These are phyloP conservation scores for Pseudochirops cupreus DNA, from an alignment of 2,797 vertebrate genomes.

Conservation along the genomic window DNA sequence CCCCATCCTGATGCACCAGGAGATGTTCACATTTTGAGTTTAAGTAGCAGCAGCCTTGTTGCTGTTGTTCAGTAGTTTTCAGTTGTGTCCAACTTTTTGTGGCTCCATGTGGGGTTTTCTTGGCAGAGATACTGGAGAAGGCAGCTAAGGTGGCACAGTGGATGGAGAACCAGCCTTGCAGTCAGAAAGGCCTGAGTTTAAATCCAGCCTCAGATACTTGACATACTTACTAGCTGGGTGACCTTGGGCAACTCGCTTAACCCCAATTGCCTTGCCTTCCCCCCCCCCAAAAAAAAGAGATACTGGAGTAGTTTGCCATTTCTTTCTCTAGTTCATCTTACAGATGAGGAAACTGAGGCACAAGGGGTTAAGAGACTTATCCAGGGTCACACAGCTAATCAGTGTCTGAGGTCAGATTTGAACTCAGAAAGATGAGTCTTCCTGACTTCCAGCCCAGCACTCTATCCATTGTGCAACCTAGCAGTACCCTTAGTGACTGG, in stretches of 20 bases:
- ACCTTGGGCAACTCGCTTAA: no score
- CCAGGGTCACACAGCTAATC: not conserved
- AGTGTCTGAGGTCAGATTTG: not conserved
- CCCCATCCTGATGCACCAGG: conserved; percentile 41
- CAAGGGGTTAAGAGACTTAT: not conserved
- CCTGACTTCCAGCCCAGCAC: not conserved
- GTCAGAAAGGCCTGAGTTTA: no score
- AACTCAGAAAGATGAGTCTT: not conserved
- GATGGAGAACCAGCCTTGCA: no score
- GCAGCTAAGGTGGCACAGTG: no score
- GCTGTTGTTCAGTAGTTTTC: not conserved
- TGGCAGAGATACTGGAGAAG: not conserved
- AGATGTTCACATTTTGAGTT: conserved; percentile 51
- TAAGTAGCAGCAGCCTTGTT: conserved; percentile 25
- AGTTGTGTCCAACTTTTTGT: not conserved
- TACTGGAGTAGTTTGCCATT: not conserved
- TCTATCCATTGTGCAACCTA: not conserved
- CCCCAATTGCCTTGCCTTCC: no score
- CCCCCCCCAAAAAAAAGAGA: not conserved
- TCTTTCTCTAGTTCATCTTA: not conserved
- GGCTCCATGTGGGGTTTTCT: not conserved
- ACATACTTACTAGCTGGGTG: no score
- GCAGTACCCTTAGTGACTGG: not conserved
- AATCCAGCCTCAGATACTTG: no score
- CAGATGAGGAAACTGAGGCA: conserved; percentile 41